phyloP scores from a whole-genome alignment of 2,797 vertebrate species.

The Myiotriccus ornatus region DNA sequence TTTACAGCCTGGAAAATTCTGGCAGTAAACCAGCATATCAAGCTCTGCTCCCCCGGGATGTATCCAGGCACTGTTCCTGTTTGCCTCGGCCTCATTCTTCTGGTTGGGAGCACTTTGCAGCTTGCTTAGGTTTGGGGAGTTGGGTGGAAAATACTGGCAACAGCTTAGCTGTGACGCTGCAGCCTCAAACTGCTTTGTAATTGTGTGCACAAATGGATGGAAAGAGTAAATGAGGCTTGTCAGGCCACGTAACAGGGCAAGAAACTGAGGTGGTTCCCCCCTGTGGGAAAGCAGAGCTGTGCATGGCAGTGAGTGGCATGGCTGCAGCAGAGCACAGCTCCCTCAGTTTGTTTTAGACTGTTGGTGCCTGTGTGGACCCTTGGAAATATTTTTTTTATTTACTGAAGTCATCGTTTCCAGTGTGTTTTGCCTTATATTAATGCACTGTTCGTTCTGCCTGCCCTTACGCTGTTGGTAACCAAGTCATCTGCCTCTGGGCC shows the following conservation, averaged over 20 bases:
- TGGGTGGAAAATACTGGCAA: neutral
- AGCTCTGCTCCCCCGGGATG: neutral
- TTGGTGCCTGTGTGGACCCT: neutral
- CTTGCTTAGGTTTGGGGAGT: neutral
- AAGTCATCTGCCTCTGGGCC: neutral
- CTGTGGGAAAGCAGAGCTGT: neutral
- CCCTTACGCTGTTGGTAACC: neutral
- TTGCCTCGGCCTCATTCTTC: neutral
- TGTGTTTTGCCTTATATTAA: neutral
- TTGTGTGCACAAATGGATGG: neutral
- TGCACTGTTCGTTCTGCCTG: neutral
- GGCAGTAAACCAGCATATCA: neutral
- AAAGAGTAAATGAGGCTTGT: neutral
- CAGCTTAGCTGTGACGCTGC: neutral
- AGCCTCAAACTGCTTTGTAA: slow-evolving; percentile 5
- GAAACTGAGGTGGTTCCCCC: neutral
- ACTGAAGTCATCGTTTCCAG: neutral
- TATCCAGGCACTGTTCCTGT: neutral
- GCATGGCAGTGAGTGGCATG: neutral
- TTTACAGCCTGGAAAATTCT: slow-evolving; percentile 15
- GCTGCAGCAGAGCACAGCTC: neutral
- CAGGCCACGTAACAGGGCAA: neutral
- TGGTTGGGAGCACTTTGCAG: neutral
- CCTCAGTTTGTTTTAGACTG: neutral
- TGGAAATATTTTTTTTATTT: neutral